These are phyloP conservation scores for Characodon lateralis DNA, from an alignment of 2,797 vertebrate genomes.

Conservation along the genomic window DNA sequence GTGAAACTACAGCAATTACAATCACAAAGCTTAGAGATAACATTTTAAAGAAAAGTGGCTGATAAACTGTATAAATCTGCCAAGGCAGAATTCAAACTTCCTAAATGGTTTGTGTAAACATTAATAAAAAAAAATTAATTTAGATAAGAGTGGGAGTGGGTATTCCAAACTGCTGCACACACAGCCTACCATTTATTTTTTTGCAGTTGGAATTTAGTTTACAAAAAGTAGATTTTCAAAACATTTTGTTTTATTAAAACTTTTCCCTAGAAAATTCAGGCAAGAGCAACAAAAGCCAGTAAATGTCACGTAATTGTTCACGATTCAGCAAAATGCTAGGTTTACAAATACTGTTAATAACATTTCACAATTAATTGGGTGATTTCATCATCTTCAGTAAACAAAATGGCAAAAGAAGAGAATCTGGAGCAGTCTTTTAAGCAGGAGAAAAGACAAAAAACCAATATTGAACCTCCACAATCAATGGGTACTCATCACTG, in stretches of 20 bases:
- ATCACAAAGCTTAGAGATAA: neutral
- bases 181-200: neutral
- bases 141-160: neutral
- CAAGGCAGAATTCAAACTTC: neutral
- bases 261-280: no score
- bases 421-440: neutral
- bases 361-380: no score
- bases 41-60: neutral
- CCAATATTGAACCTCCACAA: neutral
- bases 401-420: neutral
- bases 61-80: neutral
- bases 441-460: neutral
- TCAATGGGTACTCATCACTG: no score
- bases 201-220: neutral
- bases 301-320: neutral
- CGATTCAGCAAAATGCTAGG: no score
- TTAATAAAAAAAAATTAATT: neutral
- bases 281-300: neutral
- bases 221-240: neutral
- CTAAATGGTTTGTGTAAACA: neutral
- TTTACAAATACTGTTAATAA: no score
- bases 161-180: neutral
- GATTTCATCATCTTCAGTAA: neutral
- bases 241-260: neutral
- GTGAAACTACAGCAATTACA: slow-evolving; percentile 2